Evolutionary conservation across 2,888 invertebrate species (phyloP).

Genomic region (Congeria kusceri): DNA sequence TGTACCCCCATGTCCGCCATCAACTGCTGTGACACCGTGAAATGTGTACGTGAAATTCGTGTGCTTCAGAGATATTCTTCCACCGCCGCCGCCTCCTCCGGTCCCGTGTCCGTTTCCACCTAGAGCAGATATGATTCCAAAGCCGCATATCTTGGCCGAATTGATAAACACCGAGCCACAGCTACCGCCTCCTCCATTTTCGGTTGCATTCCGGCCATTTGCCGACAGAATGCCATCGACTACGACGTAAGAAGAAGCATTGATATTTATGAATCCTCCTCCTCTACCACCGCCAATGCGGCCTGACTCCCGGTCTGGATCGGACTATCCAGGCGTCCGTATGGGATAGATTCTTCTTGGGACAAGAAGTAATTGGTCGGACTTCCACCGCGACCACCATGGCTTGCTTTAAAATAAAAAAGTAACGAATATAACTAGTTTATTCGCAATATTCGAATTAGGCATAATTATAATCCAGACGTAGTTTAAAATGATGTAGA

Average conservation of each 20-base stretch:
- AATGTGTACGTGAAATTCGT: conserved; percentile 35
- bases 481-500: too few relatives aligned
- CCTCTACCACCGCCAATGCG: conserved; percentile 58
- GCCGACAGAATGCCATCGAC: conserved; percentile 72
- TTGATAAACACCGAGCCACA: conserved; percentile 67
- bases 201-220: conserved; percentile 63
- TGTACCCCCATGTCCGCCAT: conserved; percentile 71
- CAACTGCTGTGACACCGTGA: conserved; percentile 57
- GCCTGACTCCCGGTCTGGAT: too few relatives aligned
- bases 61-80: conserved; percentile 61
- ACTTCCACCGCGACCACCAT: too few relatives aligned
- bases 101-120: conserved; percentile 66
- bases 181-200: too few relatives aligned
- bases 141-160: conserved; percentile 52
- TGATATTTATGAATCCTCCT: too few relatives aligned
- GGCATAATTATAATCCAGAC: too few relatives aligned
- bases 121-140: conserved; percentile 61
- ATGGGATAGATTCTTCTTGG: too few relatives aligned
- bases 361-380: too few relatives aligned
- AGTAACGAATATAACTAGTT: not conserved
- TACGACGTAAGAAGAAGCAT: conserved; percentile 35
- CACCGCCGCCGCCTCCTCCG: conserved; percentile 72
- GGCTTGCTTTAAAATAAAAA: too few relatives aligned
- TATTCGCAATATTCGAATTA: too few relatives aligned
- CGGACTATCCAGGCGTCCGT: too few relatives aligned